Base-by-base conservation (phyloP, 92 coral and sea anemone genomes). In the Epizoanthus scotinus region DNA sequence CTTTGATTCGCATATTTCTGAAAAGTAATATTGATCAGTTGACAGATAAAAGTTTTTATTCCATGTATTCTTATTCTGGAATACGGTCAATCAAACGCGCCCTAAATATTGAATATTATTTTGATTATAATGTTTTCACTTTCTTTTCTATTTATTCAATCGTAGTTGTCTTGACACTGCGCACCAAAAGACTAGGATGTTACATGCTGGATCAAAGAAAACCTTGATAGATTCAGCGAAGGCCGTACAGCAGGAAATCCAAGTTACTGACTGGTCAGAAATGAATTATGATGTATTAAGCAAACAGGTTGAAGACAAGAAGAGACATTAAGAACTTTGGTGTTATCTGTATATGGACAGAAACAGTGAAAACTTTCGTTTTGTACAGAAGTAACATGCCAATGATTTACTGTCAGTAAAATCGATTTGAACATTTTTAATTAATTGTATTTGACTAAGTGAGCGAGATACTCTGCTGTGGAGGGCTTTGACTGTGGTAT, bases 161-260 rank as follows among this genome's bases (percentile, higher is more conserved):
- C 58, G 0, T 18, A 73, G 79, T 63, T 73, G 79, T 6, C 65
- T 56, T 28, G 79, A 73, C 36, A 27, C n/a, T 19, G 79, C 79
- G 15, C 63, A 27, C 18, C 14, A 19, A 15, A 0, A 10, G 19
- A 8, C 10, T 6, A 75, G 31, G 54, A 75, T 75, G 81, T 22
- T 75, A 59, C 81, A 75, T 75, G 81, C 81, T 21, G 81, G 81
- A 38, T 75, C 81, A 58, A 75, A 75, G 81, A 36, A 58, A 22
- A 21, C 55, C 5, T 59, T 75, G 56, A 59, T 6, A 21, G 66
- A 75, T 36, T 56, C 81, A 1, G 81, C 68, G 5, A 75, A 75
- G 36, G 81, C 22, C n/a, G 56, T 75, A 5, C 81, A 75, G n/a
- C 22, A 12, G 21, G 81, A 75, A 8, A 34, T 75, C 3, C 68